Conservation (phyloP, 2,888 invertebrate species). For the Microplitis deprimator region DNA sequence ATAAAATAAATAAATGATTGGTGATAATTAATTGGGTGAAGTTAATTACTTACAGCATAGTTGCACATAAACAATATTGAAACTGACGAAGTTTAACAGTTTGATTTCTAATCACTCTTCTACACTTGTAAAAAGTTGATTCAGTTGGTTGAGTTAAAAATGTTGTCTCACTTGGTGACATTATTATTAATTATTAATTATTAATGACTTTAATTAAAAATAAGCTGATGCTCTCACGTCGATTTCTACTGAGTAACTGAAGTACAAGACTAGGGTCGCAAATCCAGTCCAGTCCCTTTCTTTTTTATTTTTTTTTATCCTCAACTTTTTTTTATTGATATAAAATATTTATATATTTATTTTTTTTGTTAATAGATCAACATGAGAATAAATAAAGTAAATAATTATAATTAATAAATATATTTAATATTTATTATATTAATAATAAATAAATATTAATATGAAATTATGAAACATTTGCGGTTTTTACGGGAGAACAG, state of each 20-base stretch:
- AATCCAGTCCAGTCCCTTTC: not conserved
- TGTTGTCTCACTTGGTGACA: conserved; percentile 73
- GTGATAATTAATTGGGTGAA: not conserved
- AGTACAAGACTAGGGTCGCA: not conserved
- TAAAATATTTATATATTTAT: no score
- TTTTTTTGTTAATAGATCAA: no score
- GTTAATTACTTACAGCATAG: conserved; percentile 77
- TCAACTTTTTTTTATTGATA: not conserved
- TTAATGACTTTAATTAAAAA: not conserved
- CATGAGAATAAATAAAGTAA: not conserved
- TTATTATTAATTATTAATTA: conserved; percentile 29
- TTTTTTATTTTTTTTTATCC: not conserved
- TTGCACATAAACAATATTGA: conserved; percentile 81
- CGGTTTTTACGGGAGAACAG: not conserved
- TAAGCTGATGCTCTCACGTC: conserved; percentile 4
- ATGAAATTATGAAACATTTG: not conserved
- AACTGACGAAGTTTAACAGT: conserved; percentile 74
- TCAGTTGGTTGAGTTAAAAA: conserved; percentile 70
- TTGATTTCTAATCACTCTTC: conserved; percentile 71
- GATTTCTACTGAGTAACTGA: conserved; percentile 26
- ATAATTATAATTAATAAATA: not conserved
- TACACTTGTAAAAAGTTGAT: conserved; percentile 73
- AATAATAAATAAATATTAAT: not conserved
- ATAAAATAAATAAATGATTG: not conserved
- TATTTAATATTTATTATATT: not conserved